These are phyloP conservation scores for Charanyca ferruginea DNA, from an alignment of 2,888 invertebrate species.

Conservation along the genomic window DNA sequence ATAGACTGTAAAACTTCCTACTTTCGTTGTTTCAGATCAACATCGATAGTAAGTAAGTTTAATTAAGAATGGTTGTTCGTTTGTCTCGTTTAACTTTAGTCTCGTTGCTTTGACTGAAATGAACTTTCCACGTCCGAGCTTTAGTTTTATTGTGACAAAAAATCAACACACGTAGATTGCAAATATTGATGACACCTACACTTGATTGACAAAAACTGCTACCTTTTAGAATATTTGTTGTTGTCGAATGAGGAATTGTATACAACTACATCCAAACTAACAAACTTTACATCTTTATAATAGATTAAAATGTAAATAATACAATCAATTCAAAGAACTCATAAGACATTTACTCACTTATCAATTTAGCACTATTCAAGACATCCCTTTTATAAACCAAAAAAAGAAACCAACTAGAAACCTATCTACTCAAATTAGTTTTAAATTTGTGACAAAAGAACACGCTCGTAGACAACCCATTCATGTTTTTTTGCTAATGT, in stretches of 20 bases:
- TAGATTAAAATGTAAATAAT: too few species aligned
- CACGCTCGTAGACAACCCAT: slow-evolving; percentile 30
- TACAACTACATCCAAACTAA: too few species aligned
- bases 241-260: too few species aligned
- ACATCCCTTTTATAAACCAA: slow-evolving; percentile 1
- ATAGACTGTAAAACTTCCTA: not conserved
- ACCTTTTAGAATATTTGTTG: too few species aligned
- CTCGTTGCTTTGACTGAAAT: not conserved
- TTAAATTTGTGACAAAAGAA: slow-evolving; percentile 45
- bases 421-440: slow-evolving; percentile 36
- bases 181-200: too few species aligned
- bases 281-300: too few species aligned
- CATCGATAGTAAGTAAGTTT: not conserved
- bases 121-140: not conserved
- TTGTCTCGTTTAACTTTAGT: not conserved
- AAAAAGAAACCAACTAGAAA: not conserved
- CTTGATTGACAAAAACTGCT: not conserved
- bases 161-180: too few species aligned
- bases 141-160: not conserved
- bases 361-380: not conserved
- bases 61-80: slow-evolving; percentile 4
- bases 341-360: too few species aligned
- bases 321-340: too few species aligned
- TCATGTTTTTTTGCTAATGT: slow-evolving; percentile 52
- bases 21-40: not conserved